Evolutionary conservation across 2,113 vertebrate species (phyloP).

Genomic region (Anarhynchus alexandrinus): DNA sequence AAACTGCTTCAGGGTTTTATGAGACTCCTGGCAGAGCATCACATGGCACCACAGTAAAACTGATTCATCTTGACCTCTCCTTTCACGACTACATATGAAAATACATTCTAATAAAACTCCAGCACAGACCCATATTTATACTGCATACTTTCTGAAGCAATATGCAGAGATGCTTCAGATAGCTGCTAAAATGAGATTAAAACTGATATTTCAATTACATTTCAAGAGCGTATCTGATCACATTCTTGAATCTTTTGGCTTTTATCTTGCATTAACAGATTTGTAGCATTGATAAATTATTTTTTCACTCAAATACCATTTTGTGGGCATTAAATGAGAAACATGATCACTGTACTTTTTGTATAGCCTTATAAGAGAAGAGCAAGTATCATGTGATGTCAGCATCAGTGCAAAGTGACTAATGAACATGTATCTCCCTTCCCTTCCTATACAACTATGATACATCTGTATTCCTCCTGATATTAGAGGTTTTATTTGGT

Average conservation of each 20-base stretch:
- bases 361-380: neutral
- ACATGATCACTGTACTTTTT: neutral
- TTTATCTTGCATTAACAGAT: neutral
- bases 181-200: constrained; percentile 26
- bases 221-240: neutral
- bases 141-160: neutral
- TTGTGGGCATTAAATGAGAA: neutral
- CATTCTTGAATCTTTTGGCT: neutral
- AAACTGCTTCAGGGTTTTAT: neutral
- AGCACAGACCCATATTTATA: neutral
- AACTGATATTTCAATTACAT: neutral
- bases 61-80: neutral
- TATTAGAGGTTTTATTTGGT: neutral
- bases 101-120: neutral
- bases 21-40: neutral
- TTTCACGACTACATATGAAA: neutral
- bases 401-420: neutral
- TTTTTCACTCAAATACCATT: neutral
- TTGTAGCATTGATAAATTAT: neutral
- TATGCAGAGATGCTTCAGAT: neutral
- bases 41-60: neutral
- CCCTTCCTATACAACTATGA: neutral
- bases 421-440: neutral
- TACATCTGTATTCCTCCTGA: neutral
- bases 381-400: neutral